Percentiles rank a stretch among this genome's conserved stretches.
phyloP scores from a whole-genome alignment of 2,888 invertebrate species.

The Lithosia quadra region DNA sequence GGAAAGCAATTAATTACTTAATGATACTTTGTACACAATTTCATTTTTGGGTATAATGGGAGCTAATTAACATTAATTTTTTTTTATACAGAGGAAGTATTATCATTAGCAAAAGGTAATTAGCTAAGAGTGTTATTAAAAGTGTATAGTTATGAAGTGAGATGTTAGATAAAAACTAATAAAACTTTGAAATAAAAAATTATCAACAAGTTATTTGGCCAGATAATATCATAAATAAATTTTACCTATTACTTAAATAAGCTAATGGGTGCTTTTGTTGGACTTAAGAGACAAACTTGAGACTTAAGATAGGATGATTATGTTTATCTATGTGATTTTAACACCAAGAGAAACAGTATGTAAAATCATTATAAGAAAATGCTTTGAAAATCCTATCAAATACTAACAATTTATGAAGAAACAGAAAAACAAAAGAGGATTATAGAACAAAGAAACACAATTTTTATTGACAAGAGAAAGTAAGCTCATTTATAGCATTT shows the following conservation, averaged over 20 bases:
- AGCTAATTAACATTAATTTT: not conserved
- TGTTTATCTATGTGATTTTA: not conserved
- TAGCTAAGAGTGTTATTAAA: not conserved
- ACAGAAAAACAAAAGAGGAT: not conserved
- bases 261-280: too few species aligned
- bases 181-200: not conserved
- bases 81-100: not conserved
- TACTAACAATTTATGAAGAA: not conserved
- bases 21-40: not conserved
- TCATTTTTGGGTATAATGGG: not conserved
- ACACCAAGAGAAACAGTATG: not conserved
- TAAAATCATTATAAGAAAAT: not conserved
- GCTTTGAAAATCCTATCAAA: not conserved
- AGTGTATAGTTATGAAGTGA: not conserved
- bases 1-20: not conserved
- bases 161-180: not conserved
- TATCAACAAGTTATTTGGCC: not conserved
- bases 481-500: too few species aligned
- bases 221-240: not conserved
- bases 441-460: not conserved
- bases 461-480: conserved; percentile 2
- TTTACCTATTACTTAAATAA: not conserved
- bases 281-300: not conserved
- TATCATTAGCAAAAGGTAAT: not conserved
- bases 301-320: not conserved